Conservation (phyloP, 2,113 vertebrate genomes). For the Urocitellus parryii region DNA sequence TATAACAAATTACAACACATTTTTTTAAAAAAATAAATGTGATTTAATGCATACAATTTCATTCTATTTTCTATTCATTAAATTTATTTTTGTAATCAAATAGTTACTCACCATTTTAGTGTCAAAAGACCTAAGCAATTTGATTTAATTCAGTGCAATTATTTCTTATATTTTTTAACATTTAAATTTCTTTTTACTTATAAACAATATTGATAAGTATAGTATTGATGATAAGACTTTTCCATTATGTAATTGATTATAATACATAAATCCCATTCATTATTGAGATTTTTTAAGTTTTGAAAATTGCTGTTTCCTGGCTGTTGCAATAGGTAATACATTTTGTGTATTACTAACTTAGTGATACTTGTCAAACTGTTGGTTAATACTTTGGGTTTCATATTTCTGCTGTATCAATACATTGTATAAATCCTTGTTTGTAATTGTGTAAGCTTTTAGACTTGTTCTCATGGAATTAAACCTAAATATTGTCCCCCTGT, state of each 20-base stretch:
- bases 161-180: neutral
- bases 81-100: neutral
- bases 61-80: neutral
- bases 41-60: neutral
- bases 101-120: neutral
- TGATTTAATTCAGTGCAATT: neutral
- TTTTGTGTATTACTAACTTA: neutral
- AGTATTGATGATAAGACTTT: neutral
- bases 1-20: too few relatives aligned
- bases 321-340: neutral
- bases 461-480: neutral
- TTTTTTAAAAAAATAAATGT: too few relatives aligned
- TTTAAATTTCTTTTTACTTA: neutral
- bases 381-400: too few relatives aligned
- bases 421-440: neutral
- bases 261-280: neutral
- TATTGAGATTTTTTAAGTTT: neutral
- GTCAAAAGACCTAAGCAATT: neutral
- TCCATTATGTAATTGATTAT: neutral
- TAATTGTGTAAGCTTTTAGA: neutral
- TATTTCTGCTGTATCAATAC: neutral
- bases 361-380: neutral
- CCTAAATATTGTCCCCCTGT: neutral
- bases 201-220: neutral
- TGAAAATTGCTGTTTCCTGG: neutral